Conservation (phyloP, 2,888 invertebrate species). For the Machimus atricapillus region DNA sequence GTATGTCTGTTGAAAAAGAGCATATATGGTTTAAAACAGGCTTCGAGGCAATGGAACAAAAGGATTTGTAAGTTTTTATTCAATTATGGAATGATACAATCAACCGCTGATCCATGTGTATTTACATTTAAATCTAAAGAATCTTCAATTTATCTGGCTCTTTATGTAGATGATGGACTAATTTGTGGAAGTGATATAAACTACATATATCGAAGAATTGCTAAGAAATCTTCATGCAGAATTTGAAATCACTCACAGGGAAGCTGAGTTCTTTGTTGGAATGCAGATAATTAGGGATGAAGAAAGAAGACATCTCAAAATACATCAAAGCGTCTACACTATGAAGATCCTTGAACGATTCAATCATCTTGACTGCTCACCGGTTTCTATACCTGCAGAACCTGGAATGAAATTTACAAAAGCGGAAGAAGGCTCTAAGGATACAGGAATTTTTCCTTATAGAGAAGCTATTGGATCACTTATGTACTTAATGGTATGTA, state of each 20-base stretch:
- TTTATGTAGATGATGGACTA: constrained; percentile 50
- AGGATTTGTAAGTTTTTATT: constrained; percentile 5
- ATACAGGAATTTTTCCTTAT: constrained; percentile 27
- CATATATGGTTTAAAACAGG: constrained; percentile 39
- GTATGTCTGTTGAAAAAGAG: constrained; percentile 41
- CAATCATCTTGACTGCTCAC: constrained; percentile 25
- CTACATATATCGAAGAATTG: background rate
- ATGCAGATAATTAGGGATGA: constrained; percentile 39
- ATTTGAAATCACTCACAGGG: constrained; percentile 49
- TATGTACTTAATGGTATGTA: constrained; percentile 41
- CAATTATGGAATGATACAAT: background rate
- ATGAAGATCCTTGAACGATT: constrained; percentile 38
- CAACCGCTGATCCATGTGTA: constrained; percentile 32
- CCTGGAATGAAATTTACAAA: constrained; percentile 35
- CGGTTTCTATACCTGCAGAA: constrained; percentile 40
- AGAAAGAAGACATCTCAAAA: constrained; percentile 8
- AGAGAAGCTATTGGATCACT: constrained; percentile 43
- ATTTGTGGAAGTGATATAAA: constrained; percentile 40
- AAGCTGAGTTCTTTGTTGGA: constrained; percentile 54
- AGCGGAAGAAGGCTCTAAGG: background rate
- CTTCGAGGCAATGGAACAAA: background rate
- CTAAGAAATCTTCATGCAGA: constrained; percentile 13
- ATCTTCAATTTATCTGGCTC: constrained; percentile 44
- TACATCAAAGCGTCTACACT: constrained; percentile 41
- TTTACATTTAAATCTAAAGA: constrained; percentile 41